Percentiles rank a stretch among this genome's conserved stretches.
phyloP scores from a whole-genome alignment of 1,140 invertebrate species.

The Caenorhabditis inopinata region DNA sequence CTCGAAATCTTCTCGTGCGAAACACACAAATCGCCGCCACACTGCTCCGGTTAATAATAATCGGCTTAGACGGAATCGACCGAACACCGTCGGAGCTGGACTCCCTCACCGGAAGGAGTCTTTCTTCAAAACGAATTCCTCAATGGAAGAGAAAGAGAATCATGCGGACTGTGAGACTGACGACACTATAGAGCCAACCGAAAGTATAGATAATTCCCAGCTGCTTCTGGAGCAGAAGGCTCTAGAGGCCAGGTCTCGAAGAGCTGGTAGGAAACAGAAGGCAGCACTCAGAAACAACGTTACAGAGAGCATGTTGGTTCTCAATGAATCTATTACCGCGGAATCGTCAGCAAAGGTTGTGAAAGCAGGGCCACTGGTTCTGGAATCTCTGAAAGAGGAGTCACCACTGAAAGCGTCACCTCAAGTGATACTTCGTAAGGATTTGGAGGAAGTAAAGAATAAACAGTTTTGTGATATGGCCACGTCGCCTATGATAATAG shows the following conservation, averaged over 20 bases:
- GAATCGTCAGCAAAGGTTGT: background rate
- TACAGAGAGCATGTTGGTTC: background rate
- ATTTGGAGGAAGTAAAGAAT: background rate
- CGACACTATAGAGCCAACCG: background rate
- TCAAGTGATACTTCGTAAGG: background rate
- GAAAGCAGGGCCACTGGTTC: background rate
- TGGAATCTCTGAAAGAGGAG: background rate
- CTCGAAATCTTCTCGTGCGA: background rate
- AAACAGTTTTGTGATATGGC: constrained; percentile 19
- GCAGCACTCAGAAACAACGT: background rate
- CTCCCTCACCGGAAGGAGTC: background rate
- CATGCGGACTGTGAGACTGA: background rate
- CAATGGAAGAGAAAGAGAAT: constrained; percentile 17
- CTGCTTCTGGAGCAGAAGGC: constrained; percentile 22
- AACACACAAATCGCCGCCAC: background rate
- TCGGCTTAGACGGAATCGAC: background rate
- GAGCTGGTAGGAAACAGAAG: background rate
- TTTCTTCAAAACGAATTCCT: no score
- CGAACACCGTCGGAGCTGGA: background rate
- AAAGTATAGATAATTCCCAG: background rate
- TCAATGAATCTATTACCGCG: background rate
- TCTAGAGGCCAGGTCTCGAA: background rate
- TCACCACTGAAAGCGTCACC: background rate
- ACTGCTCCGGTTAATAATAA: background rate
- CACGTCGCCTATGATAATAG: background rate